phyloP scores from a whole-genome alignment of 2,888 invertebrate genomes.

The Drosophila silvestris region DNA sequence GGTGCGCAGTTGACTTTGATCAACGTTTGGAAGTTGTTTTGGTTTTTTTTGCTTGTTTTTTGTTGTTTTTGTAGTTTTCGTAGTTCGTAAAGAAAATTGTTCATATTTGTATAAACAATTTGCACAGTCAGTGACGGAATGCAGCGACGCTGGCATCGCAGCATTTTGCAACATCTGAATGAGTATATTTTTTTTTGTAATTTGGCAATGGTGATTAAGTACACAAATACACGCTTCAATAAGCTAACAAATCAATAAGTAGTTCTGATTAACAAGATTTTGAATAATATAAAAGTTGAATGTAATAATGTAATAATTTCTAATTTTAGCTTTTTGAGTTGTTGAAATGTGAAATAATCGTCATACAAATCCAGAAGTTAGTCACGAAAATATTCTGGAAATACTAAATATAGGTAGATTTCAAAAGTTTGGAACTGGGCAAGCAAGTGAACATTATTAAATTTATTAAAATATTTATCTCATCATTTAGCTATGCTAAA shows the following conservation, averaged over 20 bases:
- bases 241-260: conserved; percentile 3
- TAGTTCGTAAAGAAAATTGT: conserved; percentile 32
- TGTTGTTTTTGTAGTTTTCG: conserved; percentile 18
- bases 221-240: conserved; percentile 10
- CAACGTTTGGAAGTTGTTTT: conserved; percentile 40
- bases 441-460: neutral
- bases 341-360: neutral
- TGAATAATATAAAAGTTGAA: neutral
- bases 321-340: neutral
- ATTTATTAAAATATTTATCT: neutral
- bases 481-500: neutral
- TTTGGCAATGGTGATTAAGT: conserved; percentile 18
- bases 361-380: neutral
- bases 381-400: neutral
- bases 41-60: neutral
- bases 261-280: conserved; percentile 3
- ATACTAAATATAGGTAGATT: neutral
- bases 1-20: conserved; percentile 78
- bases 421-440: neutral
- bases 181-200: conserved; percentile 36
- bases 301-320: neutral
- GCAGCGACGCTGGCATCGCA: conserved; percentile 22
- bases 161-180: conserved; percentile 39
- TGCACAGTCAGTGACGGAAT: conserved; percentile 31
- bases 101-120: conserved; percentile 64